Percentiles rank a stretch among this genome's conserved stretches.
Evolutionary conservation across 2,797 vertebrate species (phyloP).

Genomic region (Falco berigora): DNA sequence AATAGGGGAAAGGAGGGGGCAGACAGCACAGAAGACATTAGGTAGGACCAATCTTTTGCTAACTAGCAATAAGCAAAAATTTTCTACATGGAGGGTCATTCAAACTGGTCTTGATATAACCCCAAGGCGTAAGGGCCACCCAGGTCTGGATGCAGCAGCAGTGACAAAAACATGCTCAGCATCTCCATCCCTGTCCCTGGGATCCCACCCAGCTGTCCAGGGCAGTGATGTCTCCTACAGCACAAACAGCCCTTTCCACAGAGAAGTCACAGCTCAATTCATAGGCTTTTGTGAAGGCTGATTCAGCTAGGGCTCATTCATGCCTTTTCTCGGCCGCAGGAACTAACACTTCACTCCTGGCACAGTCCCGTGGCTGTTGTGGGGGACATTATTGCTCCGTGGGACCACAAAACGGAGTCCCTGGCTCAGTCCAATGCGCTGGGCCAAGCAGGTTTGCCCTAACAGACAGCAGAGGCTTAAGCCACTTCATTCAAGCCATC

Average conservation of each 20-base stretch:
- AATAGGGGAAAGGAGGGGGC: not conserved
- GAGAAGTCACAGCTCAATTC: not conserved
- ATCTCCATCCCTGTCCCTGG: fast-evolving
- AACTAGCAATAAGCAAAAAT: not conserved
- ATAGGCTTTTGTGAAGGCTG: not conserved
- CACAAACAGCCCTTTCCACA: not conserved
- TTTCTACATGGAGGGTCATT: not conserved
- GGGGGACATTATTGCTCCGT: not conserved
- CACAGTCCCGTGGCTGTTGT: fast-evolving
- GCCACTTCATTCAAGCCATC: fast-evolving
- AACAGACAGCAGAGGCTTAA: not conserved
- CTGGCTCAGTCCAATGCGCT: fast-evolving
- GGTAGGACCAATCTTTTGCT: not conserved
- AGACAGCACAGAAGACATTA: not conserved
- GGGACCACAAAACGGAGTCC: not conserved
- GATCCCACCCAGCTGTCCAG: not conserved
- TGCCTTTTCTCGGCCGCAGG: not conserved
- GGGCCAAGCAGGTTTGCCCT: not conserved
- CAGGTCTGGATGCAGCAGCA: fast-evolving
- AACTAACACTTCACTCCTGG: not conserved
- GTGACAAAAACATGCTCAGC: not conserved
- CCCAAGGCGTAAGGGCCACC: fast-evolving
- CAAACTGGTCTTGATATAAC: not conserved
- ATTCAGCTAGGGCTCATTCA: not conserved
- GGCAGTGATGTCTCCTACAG: not conserved